phyloP scores from a whole-genome alignment of 2,888 invertebrate genomes.

The Folsomia manolachei region DNA sequence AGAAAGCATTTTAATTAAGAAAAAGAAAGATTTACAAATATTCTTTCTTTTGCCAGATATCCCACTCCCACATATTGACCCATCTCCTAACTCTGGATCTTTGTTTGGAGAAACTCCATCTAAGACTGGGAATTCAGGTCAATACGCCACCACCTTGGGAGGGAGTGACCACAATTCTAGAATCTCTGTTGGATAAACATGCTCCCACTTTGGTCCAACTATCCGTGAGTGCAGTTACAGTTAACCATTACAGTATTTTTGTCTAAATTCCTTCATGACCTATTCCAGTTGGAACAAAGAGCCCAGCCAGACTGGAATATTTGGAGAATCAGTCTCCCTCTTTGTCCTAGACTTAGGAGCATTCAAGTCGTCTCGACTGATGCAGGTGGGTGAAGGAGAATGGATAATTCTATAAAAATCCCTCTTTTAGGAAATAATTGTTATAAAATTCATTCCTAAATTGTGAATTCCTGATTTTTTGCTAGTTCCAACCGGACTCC shows the following conservation, averaged over 20 bases:
- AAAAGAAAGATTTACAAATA: no score
- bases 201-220: not conserved
- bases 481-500: not conserved
- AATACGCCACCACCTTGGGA: not conserved
- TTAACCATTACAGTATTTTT: no score
- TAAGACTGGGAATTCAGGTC: not conserved
- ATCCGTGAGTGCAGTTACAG: no score
- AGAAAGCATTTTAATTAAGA: no score
- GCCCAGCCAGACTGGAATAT: not conserved
- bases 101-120: not conserved
- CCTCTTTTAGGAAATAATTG: no score
- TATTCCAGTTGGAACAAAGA: not conserved
- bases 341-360: not conserved
- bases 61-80: no score
- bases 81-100: no score
- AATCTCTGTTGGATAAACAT: not conserved
- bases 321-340: not conserved
- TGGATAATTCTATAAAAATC: no score
- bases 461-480: not conserved
- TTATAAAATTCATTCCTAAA: no score
- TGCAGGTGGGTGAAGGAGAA: not conserved
- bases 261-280: no score
- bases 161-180: not conserved
- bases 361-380: not conserved
- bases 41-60: no score